phyloP scores from a whole-genome alignment of 2,113 vertebrate species.

The Leuciscus idus region DNA sequence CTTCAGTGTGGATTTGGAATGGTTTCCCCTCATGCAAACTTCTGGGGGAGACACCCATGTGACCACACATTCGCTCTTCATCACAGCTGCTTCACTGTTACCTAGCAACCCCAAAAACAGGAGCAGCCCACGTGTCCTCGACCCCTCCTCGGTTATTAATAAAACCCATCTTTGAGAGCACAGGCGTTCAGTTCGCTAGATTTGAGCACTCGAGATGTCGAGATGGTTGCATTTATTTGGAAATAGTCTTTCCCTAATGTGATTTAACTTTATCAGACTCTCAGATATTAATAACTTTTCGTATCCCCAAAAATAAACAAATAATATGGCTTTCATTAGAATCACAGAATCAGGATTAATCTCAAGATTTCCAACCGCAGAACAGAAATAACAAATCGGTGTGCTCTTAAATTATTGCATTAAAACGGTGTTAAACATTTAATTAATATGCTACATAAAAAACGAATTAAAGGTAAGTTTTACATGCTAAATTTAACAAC shows the following conservation, averaged over 20 bases:
- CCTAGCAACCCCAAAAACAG: slow-evolving; percentile 46
- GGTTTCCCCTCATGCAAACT: slow-evolving; percentile 59
- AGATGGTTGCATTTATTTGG: neutral
- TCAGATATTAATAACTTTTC: neutral
- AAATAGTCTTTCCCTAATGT: neutral
- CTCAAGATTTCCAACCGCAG: too few relatives aligned
- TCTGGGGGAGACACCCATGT: too few relatives aligned
- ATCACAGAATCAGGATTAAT: too few relatives aligned
- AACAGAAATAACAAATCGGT: too few relatives aligned
- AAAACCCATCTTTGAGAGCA: neutral
- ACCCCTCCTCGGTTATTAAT: slow-evolving; percentile 44
- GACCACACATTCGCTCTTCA: slow-evolving; percentile 31
- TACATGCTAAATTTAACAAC: too few relatives aligned
- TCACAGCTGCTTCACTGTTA: slow-evolving; percentile 35
- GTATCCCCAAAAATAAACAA: neutral
- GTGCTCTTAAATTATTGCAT: neutral
- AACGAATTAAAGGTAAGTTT: too few relatives aligned
- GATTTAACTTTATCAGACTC: neutral
- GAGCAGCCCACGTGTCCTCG: neutral
- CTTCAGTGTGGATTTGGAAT: slow-evolving; percentile 54
- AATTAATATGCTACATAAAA: neutral
- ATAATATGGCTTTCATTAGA: neutral
- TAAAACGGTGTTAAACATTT: neutral
- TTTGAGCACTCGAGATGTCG: neutral
- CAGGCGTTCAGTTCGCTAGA: neutral